These are phyloP conservation scores for Bombus polaris DNA, from an alignment of 1,140 invertebrate genomes.

Conservation along the genomic window DNA sequence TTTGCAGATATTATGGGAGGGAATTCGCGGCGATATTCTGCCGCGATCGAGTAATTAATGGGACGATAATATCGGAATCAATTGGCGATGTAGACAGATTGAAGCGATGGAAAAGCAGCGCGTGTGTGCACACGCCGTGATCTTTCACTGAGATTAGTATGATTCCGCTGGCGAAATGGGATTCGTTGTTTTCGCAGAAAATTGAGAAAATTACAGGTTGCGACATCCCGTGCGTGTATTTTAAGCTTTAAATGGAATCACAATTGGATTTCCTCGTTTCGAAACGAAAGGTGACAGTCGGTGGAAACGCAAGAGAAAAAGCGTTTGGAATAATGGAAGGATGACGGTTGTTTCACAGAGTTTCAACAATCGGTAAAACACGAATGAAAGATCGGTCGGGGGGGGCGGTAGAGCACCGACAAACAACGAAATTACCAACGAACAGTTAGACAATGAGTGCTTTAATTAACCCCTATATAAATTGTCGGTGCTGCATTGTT, in stretches of 20 bases:
- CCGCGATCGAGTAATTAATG: constrained; percentile 7
- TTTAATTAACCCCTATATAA: constrained; percentile 45
- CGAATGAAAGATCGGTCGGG: not conserved
- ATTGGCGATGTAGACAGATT: not conserved
- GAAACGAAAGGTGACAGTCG: not conserved
- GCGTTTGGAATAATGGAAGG: not conserved
- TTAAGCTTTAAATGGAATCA: not conserved
- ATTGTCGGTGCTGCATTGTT: constrained; percentile 8
- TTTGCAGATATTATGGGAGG: not conserved
- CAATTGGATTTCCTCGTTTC: not conserved
- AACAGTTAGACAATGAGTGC: constrained; percentile 19
- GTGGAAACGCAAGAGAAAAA: not conserved
- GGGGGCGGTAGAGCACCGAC: no score
- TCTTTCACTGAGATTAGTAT: not conserved
- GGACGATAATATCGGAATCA: constrained; percentile 1
- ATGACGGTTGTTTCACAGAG: not conserved
- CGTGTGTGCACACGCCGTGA: not conserved
- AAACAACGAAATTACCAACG: not conserved
- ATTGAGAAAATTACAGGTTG: not conserved
- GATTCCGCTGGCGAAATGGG: not conserved
- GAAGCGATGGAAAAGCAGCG: not conserved
- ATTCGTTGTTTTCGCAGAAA: not conserved
- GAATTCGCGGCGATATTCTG: not conserved
- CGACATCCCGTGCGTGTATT: not conserved
- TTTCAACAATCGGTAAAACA: not conserved